phyloP scores from a whole-genome alignment of 2,888 invertebrate genomes.

The Sesia apiformis region DNA sequence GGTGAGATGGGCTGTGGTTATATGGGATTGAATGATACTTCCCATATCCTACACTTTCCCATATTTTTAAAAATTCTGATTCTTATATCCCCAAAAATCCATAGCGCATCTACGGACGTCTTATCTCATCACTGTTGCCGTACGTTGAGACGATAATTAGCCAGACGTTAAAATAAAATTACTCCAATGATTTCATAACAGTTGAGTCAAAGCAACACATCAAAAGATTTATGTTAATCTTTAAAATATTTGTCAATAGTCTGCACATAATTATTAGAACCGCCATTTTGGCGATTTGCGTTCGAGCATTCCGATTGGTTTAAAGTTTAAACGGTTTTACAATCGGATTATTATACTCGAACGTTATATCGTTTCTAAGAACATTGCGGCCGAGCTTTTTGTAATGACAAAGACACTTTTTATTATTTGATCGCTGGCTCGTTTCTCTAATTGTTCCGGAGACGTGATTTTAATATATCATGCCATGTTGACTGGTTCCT shows the following conservation, averaged over 20 bases:
- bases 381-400: slow-evolving; percentile 40
- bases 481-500: slow-evolving; percentile 57
- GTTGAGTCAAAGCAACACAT: not conserved
- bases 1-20: too few relatives aligned
- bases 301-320: slow-evolving; percentile 3
- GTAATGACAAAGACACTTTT: slow-evolving; percentile 66
- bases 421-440: slow-evolving; percentile 67
- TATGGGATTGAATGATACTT: too few relatives aligned
- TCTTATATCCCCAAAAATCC: too few relatives aligned
- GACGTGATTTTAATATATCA: slow-evolving; percentile 73
- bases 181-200: too few relatives aligned
- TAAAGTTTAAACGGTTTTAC: slow-evolving; percentile 13
- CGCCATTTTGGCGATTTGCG: slow-evolving; percentile 39
- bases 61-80: too few relatives aligned
- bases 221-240: slow-evolving; percentile 6
- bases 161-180: too few relatives aligned
- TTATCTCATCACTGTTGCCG: too few relatives aligned
- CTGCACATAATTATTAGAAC: slow-evolving; percentile 10
- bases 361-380: slow-evolving; percentile 49
- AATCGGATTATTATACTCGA: slow-evolving; percentile 33
- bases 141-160: too few relatives aligned
- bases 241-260: slow-evolving; percentile 10
- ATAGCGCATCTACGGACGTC: too few relatives aligned
- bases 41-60: too few relatives aligned
- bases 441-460: slow-evolving; percentile 64